Conservation (phyloP, 2,797 vertebrate species). For the Hipposideros larvatus region DNA sequence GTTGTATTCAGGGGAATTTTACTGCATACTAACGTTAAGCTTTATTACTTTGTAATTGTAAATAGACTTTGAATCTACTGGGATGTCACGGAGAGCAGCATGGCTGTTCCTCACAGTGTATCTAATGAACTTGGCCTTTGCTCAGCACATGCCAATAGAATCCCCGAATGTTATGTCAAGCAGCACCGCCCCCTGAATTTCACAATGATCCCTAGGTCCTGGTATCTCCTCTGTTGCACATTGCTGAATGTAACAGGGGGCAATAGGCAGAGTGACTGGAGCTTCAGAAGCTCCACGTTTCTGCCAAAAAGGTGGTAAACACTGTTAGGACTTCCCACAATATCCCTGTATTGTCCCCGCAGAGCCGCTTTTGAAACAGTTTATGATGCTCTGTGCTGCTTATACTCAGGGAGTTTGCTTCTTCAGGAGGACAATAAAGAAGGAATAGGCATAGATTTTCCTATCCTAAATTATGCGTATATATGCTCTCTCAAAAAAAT, state of each 20-base stretch:
- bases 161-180: neutral
- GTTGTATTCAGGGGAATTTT: neutral
- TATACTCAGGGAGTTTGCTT: neutral
- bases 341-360: neutral
- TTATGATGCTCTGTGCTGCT: neutral
- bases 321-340: neutral
- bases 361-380: neutral
- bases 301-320: neutral
- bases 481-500: neutral
- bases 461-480: neutral
- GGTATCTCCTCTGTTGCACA: neutral
- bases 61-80: neutral
- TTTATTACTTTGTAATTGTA: neutral
- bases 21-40: neutral
- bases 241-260: neutral
- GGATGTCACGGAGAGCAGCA: neutral
- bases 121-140: neutral
- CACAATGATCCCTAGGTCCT: neutral
- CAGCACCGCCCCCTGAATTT: neutral
- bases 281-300: neutral
- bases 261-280: neutral
- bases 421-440: neutral
- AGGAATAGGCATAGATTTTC: neutral
- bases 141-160: neutral
- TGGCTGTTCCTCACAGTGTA: accelerated